Percentiles rank a stretch among this genome's conserved stretches.
Evolutionary conservation across 2,888 invertebrate species (phyloP).

Genomic region (Hirtodrosophila confusa): DNA sequence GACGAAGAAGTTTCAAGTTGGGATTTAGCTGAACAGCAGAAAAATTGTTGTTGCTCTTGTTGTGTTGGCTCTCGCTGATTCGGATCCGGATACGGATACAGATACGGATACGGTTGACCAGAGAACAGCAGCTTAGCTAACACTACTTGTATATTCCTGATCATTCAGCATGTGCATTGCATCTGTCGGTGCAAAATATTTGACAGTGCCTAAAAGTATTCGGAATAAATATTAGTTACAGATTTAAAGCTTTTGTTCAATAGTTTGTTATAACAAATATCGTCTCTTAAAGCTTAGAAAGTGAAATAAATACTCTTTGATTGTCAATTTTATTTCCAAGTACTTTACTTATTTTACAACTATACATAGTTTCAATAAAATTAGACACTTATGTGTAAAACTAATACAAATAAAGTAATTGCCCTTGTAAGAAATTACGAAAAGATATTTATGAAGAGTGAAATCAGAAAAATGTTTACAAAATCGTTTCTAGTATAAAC

Average conservation of each 20-base stretch:
- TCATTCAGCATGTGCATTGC: conserved; percentile 88
- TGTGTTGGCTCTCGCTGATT: conserved; percentile 28
- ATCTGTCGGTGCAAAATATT: conserved; percentile 88
- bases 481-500: conserved; percentile 3
- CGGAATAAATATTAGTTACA: conserved; percentile 40
- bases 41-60: conserved; percentile 31
- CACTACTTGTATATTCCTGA: conserved; percentile 81
- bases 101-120: conserved; percentile 39
- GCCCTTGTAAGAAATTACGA: too few species aligned
- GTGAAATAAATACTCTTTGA: background rate
- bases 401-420: too few species aligned
- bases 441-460: background rate
- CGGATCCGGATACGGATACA: background rate
- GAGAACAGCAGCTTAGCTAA: conserved; percentile 68
- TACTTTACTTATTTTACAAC: too few species aligned
- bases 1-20: conserved; percentile 19
- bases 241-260: background rate
- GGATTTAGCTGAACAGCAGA: conserved; percentile 18
- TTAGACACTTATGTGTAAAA: too few species aligned
- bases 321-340: too few species aligned
- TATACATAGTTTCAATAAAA: conserved; percentile 8
- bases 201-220: conserved; percentile 84
- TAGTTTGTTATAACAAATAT: too few species aligned
- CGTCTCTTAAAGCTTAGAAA: background rate
- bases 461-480: conserved; percentile 12